Percentiles rank a stretch among this genome's conserved stretches.
Conservation (phyloP, 2,888 invertebrate genomes). For the Lepidochitona cinerea region DNA sequence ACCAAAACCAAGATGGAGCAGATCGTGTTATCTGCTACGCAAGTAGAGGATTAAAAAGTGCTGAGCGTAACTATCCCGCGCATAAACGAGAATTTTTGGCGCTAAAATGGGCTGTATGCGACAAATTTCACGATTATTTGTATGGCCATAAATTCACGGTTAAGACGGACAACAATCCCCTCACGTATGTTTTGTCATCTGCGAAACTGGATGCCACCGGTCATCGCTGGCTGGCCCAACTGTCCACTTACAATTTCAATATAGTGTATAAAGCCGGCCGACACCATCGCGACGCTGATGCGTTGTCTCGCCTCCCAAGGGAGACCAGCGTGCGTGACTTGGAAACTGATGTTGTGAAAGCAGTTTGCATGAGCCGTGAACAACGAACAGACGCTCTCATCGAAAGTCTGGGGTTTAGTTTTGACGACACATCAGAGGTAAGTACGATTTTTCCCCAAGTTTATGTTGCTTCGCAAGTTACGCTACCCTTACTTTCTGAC, state of each 20-base stretch:
- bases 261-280: neutral
- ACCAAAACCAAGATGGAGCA: conserved; percentile 26
- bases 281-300: neutral
- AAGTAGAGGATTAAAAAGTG: conserved; percentile 23
- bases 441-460: neutral
- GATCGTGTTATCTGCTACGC: conserved; percentile 34
- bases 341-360: neutral
- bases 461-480: neutral
- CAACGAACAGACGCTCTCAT: neutral
- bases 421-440: neutral
- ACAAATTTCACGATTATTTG: conserved; percentile 27
- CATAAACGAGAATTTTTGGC: conserved; percentile 24
- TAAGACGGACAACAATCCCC: neutral
- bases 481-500: neutral
- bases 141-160: conserved; percentile 3
- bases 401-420: neutral
- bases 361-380: neutral
- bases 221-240: neutral
- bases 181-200: conserved; percentile 12
- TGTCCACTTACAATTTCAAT: neutral
- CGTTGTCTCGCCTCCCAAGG: neutral
- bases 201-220: neutral
- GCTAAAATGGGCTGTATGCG: too few species aligned
- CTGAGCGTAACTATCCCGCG: conserved; percentile 30
- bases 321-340: neutral